These are phyloP conservation scores for Lutraria lutraria DNA, from an alignment of 2,888 invertebrate genomes.

Conservation along the genomic window DNA sequence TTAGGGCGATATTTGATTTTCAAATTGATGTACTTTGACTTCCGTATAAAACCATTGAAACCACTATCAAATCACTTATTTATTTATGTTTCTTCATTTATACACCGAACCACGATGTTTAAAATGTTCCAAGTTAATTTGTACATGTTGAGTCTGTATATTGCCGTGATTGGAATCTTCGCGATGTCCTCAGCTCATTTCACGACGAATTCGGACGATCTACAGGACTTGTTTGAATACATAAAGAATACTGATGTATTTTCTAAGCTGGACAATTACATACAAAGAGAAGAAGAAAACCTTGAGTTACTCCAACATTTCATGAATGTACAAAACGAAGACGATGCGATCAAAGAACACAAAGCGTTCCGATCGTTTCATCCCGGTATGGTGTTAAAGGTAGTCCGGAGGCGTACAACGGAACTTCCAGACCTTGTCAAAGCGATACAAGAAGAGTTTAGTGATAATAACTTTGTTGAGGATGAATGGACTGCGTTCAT, in stretches of 20 bases:
- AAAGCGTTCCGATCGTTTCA: not conserved
- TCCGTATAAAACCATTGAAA: no score
- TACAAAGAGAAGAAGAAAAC: not conserved
- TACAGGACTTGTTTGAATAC: not conserved
- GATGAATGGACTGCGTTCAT: not conserved
- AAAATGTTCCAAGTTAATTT: not conserved
- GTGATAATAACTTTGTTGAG: not conserved
- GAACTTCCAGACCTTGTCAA: not conserved
- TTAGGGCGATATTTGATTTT: no score
- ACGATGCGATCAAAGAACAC: not conserved
- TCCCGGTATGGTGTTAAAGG: not conserved
- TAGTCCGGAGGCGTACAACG: not conserved
- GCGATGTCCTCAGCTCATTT: not conserved
- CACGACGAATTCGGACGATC: constrained; percentile 1
- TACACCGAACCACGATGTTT: no score
- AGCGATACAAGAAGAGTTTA: not conserved
- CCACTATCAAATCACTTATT: no score
- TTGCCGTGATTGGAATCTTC: not conserved
- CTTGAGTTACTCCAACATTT: not conserved
- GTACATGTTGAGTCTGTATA: not conserved
- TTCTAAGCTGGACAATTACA: not conserved
- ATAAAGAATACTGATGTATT: not conserved
- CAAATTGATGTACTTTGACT: no score
- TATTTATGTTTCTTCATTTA: no score
- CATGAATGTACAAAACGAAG: not conserved